phyloP scores from a whole-genome alignment of 2,797 vertebrate genomes.

The Rhabdomys pumilio region DNA sequence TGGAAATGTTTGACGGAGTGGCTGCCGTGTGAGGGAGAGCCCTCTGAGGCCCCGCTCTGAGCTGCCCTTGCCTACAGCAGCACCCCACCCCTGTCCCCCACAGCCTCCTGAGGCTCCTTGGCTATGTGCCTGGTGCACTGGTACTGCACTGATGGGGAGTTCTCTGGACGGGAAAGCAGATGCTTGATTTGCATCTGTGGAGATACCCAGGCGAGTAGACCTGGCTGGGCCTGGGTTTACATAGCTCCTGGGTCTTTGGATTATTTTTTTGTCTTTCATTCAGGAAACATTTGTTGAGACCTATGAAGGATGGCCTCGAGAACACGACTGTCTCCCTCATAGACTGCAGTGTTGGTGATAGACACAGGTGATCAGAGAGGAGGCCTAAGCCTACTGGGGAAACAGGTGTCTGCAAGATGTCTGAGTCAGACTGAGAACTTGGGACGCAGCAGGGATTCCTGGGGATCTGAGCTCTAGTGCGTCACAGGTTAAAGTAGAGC shows the following conservation, averaged over 20 bases:
- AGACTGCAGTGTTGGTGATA: background rate
- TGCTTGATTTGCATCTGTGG: background rate
- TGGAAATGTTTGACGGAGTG: background rate
- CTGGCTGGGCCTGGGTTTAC: background rate
- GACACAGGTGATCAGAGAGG: background rate
- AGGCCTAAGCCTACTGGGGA: background rate
- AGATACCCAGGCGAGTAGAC: background rate
- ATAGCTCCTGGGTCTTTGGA: background rate
- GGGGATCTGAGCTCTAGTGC: background rate
- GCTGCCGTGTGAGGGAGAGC: background rate
- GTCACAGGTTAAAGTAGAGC: background rate
- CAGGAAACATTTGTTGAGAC: background rate
- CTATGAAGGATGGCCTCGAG: too few species aligned
- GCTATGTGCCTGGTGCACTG: accelerated
- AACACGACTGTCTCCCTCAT: accelerated
- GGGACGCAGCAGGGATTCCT: background rate
- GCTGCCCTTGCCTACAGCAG: background rate
- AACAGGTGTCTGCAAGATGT: background rate
- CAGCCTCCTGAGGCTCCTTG: background rate
- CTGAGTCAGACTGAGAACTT: background rate
- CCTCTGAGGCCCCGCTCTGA: background rate
- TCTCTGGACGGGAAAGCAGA: background rate
- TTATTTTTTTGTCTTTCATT: background rate
- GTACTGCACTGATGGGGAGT: background rate
- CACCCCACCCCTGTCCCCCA: too few species aligned